Evolutionary conservation across 2,797 vertebrate genomes (phyloP).

Genomic region (Aselliscus stoliczkanus): DNA sequence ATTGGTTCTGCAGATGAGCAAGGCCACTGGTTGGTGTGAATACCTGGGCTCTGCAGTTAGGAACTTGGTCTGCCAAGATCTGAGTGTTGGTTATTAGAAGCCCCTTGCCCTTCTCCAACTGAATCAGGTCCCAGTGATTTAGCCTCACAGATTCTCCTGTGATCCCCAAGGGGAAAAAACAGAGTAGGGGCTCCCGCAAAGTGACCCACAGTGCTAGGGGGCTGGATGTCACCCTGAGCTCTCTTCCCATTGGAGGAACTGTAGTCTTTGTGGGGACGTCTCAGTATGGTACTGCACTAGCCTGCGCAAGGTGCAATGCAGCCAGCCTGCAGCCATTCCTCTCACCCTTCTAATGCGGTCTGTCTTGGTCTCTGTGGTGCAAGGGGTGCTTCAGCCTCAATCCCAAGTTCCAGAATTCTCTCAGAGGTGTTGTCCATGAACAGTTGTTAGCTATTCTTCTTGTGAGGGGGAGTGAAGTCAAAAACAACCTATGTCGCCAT

Average conservation of each 20-base stretch:
- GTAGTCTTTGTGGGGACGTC: background rate
- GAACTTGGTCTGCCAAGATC: background rate
- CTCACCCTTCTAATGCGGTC: background rate
- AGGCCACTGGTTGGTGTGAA: background rate
- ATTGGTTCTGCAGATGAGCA: background rate
- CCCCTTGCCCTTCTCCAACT: too few species aligned
- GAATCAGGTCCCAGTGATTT: background rate
- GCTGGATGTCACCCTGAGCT: background rate
- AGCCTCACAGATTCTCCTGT: background rate
- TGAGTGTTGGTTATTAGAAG: background rate
- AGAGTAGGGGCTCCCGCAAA: background rate
- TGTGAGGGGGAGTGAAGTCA: background rate
- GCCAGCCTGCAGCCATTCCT: background rate
- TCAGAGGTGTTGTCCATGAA: background rate
- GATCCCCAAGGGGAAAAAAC: background rate
- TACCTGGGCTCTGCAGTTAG: background rate
- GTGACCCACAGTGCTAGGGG: too few species aligned
- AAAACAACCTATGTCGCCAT: background rate
- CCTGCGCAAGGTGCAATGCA: too few species aligned
- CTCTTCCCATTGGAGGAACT: background rate
- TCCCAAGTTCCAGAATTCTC: background rate
- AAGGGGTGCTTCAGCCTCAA: background rate
- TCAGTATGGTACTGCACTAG: background rate
- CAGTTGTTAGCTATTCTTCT: background rate
- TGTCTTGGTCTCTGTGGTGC: background rate